Base-by-base conservation (phyloP, 2,113 vertebrate genomes). In the Platycercus adscitus region DNA sequence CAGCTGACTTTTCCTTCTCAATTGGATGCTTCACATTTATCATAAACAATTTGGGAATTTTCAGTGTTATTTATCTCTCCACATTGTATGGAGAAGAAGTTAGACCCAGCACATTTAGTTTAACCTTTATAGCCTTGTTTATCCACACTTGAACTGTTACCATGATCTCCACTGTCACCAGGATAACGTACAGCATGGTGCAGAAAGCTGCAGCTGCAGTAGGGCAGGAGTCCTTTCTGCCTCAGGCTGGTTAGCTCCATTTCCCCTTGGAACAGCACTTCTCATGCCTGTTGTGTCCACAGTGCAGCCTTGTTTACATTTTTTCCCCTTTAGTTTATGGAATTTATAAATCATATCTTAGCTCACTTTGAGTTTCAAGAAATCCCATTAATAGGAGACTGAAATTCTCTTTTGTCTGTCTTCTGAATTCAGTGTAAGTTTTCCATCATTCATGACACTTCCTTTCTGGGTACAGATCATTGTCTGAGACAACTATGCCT, bases 391-490 rank as follows among this genome's bases (percentile, higher is more conserved):
- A 39, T 39, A 31, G 0, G 4, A 87, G 68, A 76, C 79, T 72
- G 82, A 82, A 91, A 71, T 89, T 60, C 44, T 88, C 60, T 68
- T 82, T 17, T 78, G 52, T 88, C 94, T 93, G 64, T 91, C 92
- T 88, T 81, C 50, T 89, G 63, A 85, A 33, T 87, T 94, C 52
- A 37, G 60, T 75, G 73, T 95, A 66, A 56, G 56, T 65, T 91
- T 95, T 93, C 71, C 68, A 77, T 91, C 75, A 39, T 91, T 93
- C 60, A 46, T 28, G 35, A 61, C 29, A 50, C 61, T 85, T 96
- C 75, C 87, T 89, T 95, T 75, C 84, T 93, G 73, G 63, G 84
- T 93, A 80, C 61, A 79, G 86, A 76, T 91, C 9, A 47, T 63
- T 75, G 90, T 96, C 80, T 88, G 83, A 81, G 44, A 53, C 26